Base-by-base conservation (phyloP, 1,140 invertebrate genomes). In the Bactericera cockerelli region DNA sequence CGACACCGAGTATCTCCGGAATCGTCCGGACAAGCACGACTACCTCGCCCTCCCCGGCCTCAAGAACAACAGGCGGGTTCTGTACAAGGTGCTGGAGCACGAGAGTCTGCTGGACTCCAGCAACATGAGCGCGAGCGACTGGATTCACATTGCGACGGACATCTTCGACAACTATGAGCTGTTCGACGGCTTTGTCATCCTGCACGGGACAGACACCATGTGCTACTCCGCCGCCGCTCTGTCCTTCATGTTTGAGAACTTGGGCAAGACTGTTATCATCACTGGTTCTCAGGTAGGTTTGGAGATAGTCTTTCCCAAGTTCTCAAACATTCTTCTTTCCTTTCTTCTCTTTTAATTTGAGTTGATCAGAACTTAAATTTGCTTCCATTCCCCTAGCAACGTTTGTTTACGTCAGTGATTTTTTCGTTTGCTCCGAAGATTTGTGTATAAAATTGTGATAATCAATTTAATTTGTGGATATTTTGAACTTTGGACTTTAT, bases 161-260 rank as follows among this genome's bases (percentile, higher is more conserved):
- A 91, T 98, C 60, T 78, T 86, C 76, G 89, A 81, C 74, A 82
- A 79, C 6, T 93, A 94, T 65, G 79, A 88, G 65, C 72, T 79
- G 49, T 96, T 84, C 67, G 90, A 96, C 69, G 93, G 93, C 0
- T 99, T 98, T 70, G 89, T 99, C 0, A 79, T 98, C 2, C 77
- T 98, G 0, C 95, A 98, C 68, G 95, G 95, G 10, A 98, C 95
- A 0, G 95, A 99, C 71, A 99, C 95, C 0, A 79, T 97, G 59
- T 83, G 90, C 4, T 99, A 97, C 69, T 95, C 94, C 0, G 91
- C 94, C 0, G 94, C 93, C 1, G 88, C 92, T 0, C 70, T 98
- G 0, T 95, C 93, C 0, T 98, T 95, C 67, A 98, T 98, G 89
- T 74, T 98, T 68, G 91, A 98, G 68, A 85, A 89, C 62, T 78